phyloP scores from a whole-genome alignment of 2,797 vertebrate genomes.

The Allobates femoralis region DNA sequence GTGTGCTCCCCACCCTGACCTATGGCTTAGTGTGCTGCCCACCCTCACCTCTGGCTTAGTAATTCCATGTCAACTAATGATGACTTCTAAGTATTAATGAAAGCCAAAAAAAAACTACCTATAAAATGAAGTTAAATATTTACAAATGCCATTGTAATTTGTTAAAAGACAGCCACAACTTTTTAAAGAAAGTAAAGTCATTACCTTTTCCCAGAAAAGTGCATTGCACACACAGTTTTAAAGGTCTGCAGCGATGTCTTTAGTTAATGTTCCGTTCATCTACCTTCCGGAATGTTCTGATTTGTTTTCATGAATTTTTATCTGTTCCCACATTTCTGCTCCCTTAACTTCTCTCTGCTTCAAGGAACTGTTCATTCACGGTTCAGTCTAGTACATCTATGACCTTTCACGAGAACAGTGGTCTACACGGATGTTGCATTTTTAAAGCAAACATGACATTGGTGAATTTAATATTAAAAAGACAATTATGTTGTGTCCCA shows the following conservation, averaged over 20 bases:
- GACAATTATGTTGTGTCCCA: slow-evolving; percentile 27
- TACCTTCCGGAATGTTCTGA: slow-evolving; percentile 39
- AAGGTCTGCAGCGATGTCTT: slow-evolving; percentile 46
- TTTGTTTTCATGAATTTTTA: slow-evolving; percentile 59
- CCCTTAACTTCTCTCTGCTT: slow-evolving; percentile 63
- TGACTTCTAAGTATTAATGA: too few species aligned
- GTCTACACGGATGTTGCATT: slow-evolving; percentile 73
- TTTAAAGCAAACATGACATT: slow-evolving; percentile 65
- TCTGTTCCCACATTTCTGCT: slow-evolving; percentile 54
- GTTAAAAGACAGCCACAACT: slow-evolving; percentile 20
- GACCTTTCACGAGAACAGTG: slow-evolving; percentile 65
- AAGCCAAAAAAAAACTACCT: neutral
- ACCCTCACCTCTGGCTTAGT: too few species aligned
- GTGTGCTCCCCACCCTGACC: too few species aligned
- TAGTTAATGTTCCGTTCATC: slow-evolving; percentile 59
- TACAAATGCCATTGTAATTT: slow-evolving; percentile 28
- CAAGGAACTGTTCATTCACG: slow-evolving; percentile 52
- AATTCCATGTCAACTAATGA: too few species aligned
- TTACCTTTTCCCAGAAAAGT: slow-evolving; percentile 27
- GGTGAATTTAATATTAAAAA: slow-evolving; percentile 55
- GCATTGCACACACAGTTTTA: slow-evolving; percentile 39
- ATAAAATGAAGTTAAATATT: slow-evolving; percentile 9
- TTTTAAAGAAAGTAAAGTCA: slow-evolving; percentile 39
- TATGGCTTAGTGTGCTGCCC: too few species aligned
- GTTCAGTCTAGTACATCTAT: slow-evolving; percentile 63